Evolutionary conservation across 2,888 invertebrate genomes (phyloP), one percentile per base, ranked within the genome.

Genomic region (Phalangium opilio): DNA sequence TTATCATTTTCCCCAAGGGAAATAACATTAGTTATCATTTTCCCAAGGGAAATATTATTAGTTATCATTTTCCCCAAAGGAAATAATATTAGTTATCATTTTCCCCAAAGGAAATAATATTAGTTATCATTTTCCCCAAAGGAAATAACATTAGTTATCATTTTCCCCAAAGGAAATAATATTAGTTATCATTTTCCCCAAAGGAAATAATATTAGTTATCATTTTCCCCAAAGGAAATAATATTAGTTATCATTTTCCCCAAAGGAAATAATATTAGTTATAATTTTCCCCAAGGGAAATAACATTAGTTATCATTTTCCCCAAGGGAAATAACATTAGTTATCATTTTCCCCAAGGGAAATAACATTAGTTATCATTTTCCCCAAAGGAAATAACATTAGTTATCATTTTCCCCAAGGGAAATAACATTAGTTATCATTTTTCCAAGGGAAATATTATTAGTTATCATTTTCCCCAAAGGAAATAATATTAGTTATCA

Each of bases 31-130:
- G 5, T 36, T 36, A 10, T 36, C 12, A 10, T 17, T 36, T 36
- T 36, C n/a, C n/a, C n/a, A n/a, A n/a, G n/a, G n/a, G n/a, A 38
- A 38, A 38, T 36, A 15, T 36, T 36, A 15, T 36, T 36, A 36
- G 5, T 36, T 36, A 10, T 36, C 12, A 10, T 17, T 36, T 36
- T 36, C n/a, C n/a, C n/a, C n/a, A n/a, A n/a, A n/a, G n/a, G n/a
- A 38, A 38, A 38, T 36, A 15, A 10, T 36, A 15, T 36, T 36
- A 36, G 5, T 36, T 36, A 10, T 36, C 12, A 10, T 17, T 36
- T 36, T 36, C n/a, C n/a, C n/a, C n/a, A n/a, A n/a, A n/a, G n/a
- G n/a, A 38, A 38, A 38, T 36, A 15, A 10, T 36, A 15, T 36
- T 36, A 36, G 5, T 36, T 36, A 10, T 36, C 12, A 10, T 17